Base-by-base conservation (phyloP, 2,888 invertebrate genomes). In the Eristalinus sepulchralis region DNA sequence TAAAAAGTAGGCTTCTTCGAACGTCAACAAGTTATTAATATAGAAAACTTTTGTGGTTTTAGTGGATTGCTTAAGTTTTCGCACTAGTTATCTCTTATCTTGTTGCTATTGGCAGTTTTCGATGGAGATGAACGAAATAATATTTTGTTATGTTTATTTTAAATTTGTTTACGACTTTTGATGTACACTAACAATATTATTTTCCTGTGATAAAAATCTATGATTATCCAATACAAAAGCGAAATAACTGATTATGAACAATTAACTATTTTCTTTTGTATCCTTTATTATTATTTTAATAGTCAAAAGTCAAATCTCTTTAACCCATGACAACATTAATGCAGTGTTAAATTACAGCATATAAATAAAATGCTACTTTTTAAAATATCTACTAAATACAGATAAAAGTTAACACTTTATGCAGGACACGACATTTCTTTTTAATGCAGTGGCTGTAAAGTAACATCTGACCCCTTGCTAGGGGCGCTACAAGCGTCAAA, bases 11-110 rank as follows among this genome's bases (percentile, higher is more conserved):
- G 47, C 66, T 76, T 68, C 62, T 39, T 62, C n/a, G 67, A 57
- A 76, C 75, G 31, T 72, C 80, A 84, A 81, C 80, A 76, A 76
- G 75, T 76, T 84, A 76, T 70, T 78, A 55, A 59, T 73, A 64
- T 64, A 62, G 24, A 66, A 62, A 80, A 84, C 66, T 80, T 84
- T 34, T 17, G 70, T 60, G 55, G 60, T 20, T 55, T 22, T 60
- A 22, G 53, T 71, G 47, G 34, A 71, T 71, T 66, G 55, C 36
- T 39, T 13, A 57, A 72, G 72, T 72, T 82, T 20, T 59, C 63
- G 24, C 33, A 70, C 24, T 24, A 72, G 55, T 77, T 64, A 67
- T 72, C 55, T 67, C 39, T n/a, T 55, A 82, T 71, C 60, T 36
- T 77, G 63, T 70, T 68, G 72, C 59, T 79, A 20, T 66, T 57